Conservation (phyloP, 2,888 invertebrate genomes). For the Enchytraeus crypticus region DNA sequence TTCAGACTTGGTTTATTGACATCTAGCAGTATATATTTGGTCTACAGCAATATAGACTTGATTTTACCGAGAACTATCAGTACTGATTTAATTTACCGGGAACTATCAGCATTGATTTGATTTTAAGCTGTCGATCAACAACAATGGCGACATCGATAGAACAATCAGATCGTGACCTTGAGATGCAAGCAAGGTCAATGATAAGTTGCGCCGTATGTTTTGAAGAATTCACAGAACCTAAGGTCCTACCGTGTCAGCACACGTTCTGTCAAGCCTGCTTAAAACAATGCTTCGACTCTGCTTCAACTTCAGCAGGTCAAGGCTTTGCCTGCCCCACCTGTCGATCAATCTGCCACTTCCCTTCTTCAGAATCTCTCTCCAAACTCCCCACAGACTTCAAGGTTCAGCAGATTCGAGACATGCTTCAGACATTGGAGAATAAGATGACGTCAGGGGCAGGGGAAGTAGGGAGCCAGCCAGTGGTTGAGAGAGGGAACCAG, state of each 20-base stretch:
- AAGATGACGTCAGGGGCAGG: not conserved
- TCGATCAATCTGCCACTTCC: slow-evolving; percentile 11
- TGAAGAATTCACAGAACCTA: slow-evolving; percentile 13
- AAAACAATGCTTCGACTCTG: slow-evolving; percentile 4
- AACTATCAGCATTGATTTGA: too few relatives aligned
- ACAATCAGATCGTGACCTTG: slow-evolving; percentile 4
- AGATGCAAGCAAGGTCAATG: slow-evolving; percentile 9
- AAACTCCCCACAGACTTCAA: slow-evolving; percentile 17
- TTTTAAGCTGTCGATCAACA: too few relatives aligned
- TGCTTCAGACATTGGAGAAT: not conserved
- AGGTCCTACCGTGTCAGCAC: slow-evolving; percentile 21
- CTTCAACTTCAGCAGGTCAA: not conserved
- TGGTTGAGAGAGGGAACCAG: not conserved
- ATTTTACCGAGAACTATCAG: too few relatives aligned
- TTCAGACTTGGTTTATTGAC: too few relatives aligned
- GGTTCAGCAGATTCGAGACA: slow-evolving; percentile 14
- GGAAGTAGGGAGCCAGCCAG: not conserved
- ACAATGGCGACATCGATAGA: not conserved
- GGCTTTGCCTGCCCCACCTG: slow-evolving; percentile 19
- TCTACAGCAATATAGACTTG: too few relatives aligned
- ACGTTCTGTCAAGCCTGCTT: slow-evolving; percentile 18
- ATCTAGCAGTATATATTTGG: too few relatives aligned
- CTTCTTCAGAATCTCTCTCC: slow-evolving; percentile 2
- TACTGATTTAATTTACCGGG: too few relatives aligned
- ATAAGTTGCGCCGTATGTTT: slow-evolving; percentile 15